Conservation (phyloP, 2,888 invertebrate species). For the Noctua fimbriata region DNA sequence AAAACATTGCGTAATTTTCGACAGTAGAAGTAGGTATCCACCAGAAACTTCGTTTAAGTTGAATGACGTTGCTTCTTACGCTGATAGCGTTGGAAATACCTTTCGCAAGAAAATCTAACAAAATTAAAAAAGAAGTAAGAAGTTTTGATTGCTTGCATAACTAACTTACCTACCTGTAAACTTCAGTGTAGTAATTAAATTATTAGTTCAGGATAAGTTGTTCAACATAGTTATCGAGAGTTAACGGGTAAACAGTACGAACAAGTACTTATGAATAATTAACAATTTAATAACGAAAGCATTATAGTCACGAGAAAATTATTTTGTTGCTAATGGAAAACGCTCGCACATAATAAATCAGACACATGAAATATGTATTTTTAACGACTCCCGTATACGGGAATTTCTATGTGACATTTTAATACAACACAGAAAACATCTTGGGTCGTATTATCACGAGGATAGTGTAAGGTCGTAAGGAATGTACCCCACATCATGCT, state of each 20-base stretch:
- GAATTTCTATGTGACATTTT: slow-evolving; percentile 53
- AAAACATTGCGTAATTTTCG: slow-evolving; percentile 45
- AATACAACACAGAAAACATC: slow-evolving; percentile 42
- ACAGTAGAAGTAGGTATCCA: slow-evolving; percentile 10
- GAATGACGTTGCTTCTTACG: slow-evolving; percentile 12
- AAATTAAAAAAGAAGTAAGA: background rate
- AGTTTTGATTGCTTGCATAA: background rate
- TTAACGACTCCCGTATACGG: slow-evolving; percentile 55
- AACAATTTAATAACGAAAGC: slow-evolving; percentile 33
- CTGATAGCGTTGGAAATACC: slow-evolving; percentile 1
- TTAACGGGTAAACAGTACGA: background rate
- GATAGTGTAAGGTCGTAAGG: slow-evolving; percentile 53
- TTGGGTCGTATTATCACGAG: slow-evolving; percentile 51
- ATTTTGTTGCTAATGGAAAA: slow-evolving; percentile 44
- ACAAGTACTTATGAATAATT: slow-evolving; percentile 38
- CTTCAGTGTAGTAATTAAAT: background rate
- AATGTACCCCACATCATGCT: slow-evolving; percentile 67
- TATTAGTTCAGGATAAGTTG: slow-evolving; percentile 8
- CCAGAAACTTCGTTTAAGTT: background rate
- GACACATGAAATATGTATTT: slow-evolving; percentile 64
- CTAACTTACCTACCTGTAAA: slow-evolving; percentile 1
- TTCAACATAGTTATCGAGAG: background rate
- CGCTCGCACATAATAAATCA: slow-evolving; percentile 36
- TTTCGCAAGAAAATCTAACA: slow-evolving; percentile 8
- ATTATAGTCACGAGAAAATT: slow-evolving; percentile 24